Evolutionary conservation across 2,888 invertebrate species (phyloP), one percentile per base, ranked within the genome.

Genomic region (Standfussiana lucernea): DNA sequence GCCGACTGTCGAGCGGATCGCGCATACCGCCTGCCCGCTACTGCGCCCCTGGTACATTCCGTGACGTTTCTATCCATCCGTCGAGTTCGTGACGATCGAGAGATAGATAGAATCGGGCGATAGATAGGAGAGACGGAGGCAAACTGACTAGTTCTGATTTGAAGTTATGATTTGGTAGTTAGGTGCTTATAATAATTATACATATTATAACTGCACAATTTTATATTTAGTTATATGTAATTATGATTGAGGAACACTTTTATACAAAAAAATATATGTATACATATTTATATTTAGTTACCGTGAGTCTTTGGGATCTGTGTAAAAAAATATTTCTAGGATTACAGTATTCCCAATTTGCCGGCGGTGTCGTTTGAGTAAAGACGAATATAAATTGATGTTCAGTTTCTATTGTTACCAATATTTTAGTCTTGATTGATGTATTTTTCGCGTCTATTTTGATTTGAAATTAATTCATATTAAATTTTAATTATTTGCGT

Each of bases 41-140:
- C 87, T 94, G 93, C 87, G 80, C 85, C 88, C 95, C 95, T 94
- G 90, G 94, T 95, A 94, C 91, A 90, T 88, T 88, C 91, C 85
- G 87, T 91, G 91, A 91, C 90, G 93, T 90, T 92, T 92, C 92
- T 92, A 91, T 92, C 89, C 88, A 88, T 88, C 80, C 88, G 87
- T 83, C 79, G 45, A 85, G 66, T 56, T 56, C 56, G 71, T 72
- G 66, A 78, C 70, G 35, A 72, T 67, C 50, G 56, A 56, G 18
- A 45, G 50, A 64, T 71, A 45, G 50, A 64, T 71, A 35, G 47
- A 76, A 42, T 15, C 66, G 74, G 37, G 35, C n/a, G n/a, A 72
- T 64, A 53, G 53, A 42, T 72, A 59, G 61, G 40, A n/a, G 40
- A 35, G n/a, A 40, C 10, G 2, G 24, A 80, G 24, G 15, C 32